Conservation (phyloP, 64 coral and sea anemone genomes). For the Montipora capricornis region DNA sequence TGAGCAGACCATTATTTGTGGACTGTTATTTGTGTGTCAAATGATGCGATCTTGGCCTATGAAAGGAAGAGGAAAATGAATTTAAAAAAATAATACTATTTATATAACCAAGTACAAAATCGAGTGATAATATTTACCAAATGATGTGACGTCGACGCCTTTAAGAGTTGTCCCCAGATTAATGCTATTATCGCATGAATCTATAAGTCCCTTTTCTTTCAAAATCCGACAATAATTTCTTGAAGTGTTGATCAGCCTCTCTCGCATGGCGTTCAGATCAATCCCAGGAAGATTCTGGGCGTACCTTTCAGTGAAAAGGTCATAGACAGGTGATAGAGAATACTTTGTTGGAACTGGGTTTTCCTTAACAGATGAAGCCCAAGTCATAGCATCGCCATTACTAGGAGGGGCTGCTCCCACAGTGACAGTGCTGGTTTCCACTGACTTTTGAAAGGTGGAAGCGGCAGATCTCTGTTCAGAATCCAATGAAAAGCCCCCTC, state of each 20-base stretch:
- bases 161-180: background rate
- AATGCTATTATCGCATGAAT: conserved; percentile 37
- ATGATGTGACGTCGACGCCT: background rate
- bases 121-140: background rate
- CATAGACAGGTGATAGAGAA: background rate
- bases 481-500: conserved; percentile 35
- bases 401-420: conserved; percentile 68
- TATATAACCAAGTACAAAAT: background rate
- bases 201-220: background rate
- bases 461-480: conserved; percentile 18
- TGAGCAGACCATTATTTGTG: too few species aligned
- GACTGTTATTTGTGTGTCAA: too few species aligned
- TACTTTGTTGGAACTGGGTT: conserved; percentile 56
- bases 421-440: conserved; percentile 52
- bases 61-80: too few species aligned
- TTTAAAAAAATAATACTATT: background rate
- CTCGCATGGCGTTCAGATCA: background rate
- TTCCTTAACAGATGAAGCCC: conserved; percentile 54
- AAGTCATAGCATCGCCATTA: conserved; percentile 51
- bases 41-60: too few species aligned
- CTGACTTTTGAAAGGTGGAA: conserved; percentile 36
- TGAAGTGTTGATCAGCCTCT: background rate
- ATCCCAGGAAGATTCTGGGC: conserved; percentile 12
- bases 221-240: conserved; percentile 33
- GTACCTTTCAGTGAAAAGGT: conserved; percentile 43